These are phyloP conservation scores for Eptatretus atami DNA, from an alignment of 2,797 vertebrate genomes.

Conservation along the genomic window DNA sequence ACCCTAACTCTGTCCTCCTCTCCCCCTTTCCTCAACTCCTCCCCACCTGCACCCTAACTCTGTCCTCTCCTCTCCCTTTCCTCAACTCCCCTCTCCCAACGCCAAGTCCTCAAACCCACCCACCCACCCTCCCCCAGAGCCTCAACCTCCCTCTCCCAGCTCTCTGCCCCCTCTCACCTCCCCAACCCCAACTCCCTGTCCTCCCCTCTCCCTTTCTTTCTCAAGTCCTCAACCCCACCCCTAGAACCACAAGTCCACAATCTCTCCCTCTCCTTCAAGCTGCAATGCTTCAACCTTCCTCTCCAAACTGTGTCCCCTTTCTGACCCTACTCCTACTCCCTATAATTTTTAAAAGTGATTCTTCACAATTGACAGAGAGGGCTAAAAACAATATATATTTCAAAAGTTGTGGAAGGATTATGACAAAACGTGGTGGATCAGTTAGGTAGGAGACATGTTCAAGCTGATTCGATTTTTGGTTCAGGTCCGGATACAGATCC, in stretches of 20 bases:
- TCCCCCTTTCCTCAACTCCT: background rate
- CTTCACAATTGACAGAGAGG: too few relatives aligned
- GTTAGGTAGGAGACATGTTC: too few relatives aligned
- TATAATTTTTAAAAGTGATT: too few relatives aligned
- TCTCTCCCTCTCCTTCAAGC: background rate
- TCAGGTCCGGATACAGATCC: too few relatives aligned
- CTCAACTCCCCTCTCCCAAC: too few relatives aligned
- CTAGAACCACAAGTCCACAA: background rate
- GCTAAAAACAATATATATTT: too few relatives aligned
- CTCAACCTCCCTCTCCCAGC: background rate
- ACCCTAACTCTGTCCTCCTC: background rate
- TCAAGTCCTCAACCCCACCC: background rate
- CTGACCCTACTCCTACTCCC: background rate
- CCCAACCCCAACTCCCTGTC: background rate
- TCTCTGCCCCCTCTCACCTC: background rate
- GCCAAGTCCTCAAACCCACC: background rate
- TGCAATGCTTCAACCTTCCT: background rate
- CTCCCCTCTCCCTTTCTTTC: background rate
- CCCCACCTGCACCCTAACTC: too few relatives aligned
- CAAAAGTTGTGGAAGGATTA: too few relatives aligned
- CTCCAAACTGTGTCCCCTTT: background rate
- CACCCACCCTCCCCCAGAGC: background rate
- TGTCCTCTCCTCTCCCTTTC: too few relatives aligned
- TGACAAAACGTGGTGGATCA: too few relatives aligned
- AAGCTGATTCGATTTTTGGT: too few relatives aligned